Base-by-base conservation (phyloP, 53 echinoderm and acorn worm species). In the Stichopus horrens region DNA sequence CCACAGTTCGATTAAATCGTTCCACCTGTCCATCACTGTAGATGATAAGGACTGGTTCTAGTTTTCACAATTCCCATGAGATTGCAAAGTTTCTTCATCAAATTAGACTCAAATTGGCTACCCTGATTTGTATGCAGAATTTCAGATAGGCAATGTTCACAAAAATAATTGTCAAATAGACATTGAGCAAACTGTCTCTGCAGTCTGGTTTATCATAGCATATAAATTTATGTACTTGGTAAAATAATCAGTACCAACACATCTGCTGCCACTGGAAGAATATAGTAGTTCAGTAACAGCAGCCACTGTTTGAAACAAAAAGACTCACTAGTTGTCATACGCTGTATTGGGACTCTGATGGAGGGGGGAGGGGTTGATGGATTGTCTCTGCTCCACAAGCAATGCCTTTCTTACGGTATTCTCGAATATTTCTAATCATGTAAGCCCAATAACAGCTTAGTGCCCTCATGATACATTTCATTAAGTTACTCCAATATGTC, bases 221-320 rank as follows among this genome's bases (percentile, higher is more conserved):
- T 86, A 93, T 16, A 93, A 58, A 57, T 86, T 89, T 0, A 93
- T 74, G 75, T 93, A 91, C 76, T 93, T 94, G 0, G 93, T 89
- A 66, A 89, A 93, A 57, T 93, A 94, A 74, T 89, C 94, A 23
- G 75, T 90, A 3, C 92, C 90, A 19, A 92, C 74, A 74, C 92
- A 94, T 21, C 87, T 65, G 79, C 92, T 85, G 13, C 94, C 92
- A 23, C 80, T 53, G 11, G 57, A 8, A 14, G 90, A 76, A 10
- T 83, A 16, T 0, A 92, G 94, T 58, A 94, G 74, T 37, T 88
- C 90, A 13, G 91, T 89, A 79, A 90, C 92, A 71, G 94, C 90
- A 9, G 92, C 94, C 4, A 94, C 86, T 22, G 86, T 74, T 59
- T 94, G 59, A n/a, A n/a, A n/a, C n/a, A n/a, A 82, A 94, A 92